Base-by-base conservation (phyloP, 2,797 vertebrate species). In the Lagodon rhomboides region DNA sequence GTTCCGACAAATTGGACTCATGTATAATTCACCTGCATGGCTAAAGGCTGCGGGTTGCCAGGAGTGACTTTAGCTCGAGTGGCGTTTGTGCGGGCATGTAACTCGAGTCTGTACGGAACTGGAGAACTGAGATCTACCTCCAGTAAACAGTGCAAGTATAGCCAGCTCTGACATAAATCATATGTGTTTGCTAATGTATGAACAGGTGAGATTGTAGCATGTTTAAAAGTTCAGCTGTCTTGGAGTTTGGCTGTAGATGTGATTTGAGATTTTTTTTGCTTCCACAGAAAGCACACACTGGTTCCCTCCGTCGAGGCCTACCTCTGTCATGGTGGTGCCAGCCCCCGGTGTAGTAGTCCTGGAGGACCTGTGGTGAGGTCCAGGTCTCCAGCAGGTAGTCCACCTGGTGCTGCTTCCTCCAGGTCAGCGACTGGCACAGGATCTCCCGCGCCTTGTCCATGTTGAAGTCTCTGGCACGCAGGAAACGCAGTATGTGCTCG, bases 371-470 rank as follows among this genome's bases (percentile, higher is more conserved):
- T 0, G 98, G 98, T 3, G 97, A 96, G 71, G 80, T 96, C 98
- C 98, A 99, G 43, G 97, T 98, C 66, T 98, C 97, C 47, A 99
- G 94, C 77, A 99, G 96, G 82, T 98, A 99, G 91, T 99, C 98
- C 62, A 99, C 97, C 91, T 99, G 97, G 93, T 99, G 97, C 93
- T 99, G 97, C 87, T 99, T 99, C 51, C 98, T 96, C 98, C 98
- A 99, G 0, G 97, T 99, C 86, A 99, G 89, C 0, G 98, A 98
- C 92, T 99, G 98, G 85, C 98, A 98, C 75, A 99, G 91, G 79
- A 97, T 95, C 90, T 99, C 98, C 60, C 98, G 94, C 3, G 97
- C 96, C 82, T 97, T 98, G 87, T 99, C 98, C 0, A 99, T 97
- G 82, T 98, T 97, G 89, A 99, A 99, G 90, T 99, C 98, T 22